Evolutionary conservation across 2,888 invertebrate genomes (phyloP).

Genomic region (Caenorhabditis doughertyi): DNA sequence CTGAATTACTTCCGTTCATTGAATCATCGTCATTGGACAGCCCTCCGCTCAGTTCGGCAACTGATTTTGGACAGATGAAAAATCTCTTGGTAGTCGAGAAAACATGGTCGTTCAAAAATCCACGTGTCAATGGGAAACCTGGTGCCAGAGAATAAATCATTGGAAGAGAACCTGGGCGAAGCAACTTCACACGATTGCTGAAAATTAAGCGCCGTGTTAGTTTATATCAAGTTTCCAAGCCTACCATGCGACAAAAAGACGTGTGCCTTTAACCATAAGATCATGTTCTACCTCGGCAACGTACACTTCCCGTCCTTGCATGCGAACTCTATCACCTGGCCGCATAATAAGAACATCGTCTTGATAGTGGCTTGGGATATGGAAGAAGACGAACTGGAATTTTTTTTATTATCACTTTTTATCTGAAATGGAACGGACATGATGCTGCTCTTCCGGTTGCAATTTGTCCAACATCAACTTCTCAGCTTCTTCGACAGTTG

Average conservation of each 20-base stretch:
- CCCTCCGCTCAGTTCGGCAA: constrained; percentile 4
- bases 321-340: constrained; percentile 53
- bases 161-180: constrained; percentile 49
- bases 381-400: constrained; percentile 62
- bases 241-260: constrained; percentile 55
- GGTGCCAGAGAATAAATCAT: constrained; percentile 58
- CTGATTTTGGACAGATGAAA: constrained; percentile 36
- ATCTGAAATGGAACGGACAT: constrained; percentile 10
- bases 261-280: constrained; percentile 12
- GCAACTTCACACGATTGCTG: constrained; percentile 58
- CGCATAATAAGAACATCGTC: constrained; percentile 60
- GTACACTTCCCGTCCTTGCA: constrained; percentile 48
- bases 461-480: constrained; percentile 61
- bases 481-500: constrained; percentile 68
- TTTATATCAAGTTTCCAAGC: constrained; percentile 6
- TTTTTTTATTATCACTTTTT: background rate
- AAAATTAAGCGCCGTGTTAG: background rate
- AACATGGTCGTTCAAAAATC: constrained; percentile 30
- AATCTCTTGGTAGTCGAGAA: constrained; percentile 20
- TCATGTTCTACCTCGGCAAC: constrained; percentile 62
- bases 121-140: constrained; percentile 25
- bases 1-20: constrained; percentile 43
- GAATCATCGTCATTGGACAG: constrained; percentile 43
- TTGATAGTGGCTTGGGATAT: constrained; percentile 28
- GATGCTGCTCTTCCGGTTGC: constrained; percentile 34